Percentiles rank a stretch among this genome's conserved stretches.
phyloP scores from a whole-genome alignment of 2,888 invertebrate genomes.

The Plusia festucae region DNA sequence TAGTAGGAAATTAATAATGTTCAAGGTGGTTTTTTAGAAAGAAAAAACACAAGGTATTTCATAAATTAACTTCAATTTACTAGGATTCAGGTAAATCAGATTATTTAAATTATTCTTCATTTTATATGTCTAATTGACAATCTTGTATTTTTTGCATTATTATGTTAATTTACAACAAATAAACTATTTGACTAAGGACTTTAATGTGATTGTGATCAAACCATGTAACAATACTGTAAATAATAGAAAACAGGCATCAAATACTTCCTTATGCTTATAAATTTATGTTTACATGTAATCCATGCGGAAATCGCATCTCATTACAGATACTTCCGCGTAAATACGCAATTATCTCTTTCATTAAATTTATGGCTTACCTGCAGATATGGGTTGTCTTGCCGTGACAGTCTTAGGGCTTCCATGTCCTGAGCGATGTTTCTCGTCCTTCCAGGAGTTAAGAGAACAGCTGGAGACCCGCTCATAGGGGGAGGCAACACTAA shows the following conservation, averaged over 20 bases:
- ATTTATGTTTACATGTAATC: conserved; percentile 34
- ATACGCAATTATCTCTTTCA: conserved; percentile 22
- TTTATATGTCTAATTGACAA: too few species aligned
- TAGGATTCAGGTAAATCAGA: too few species aligned
- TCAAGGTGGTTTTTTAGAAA: too few species aligned
- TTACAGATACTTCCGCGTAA: conserved; percentile 40
- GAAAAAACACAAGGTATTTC: too few species aligned
- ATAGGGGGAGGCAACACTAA: conserved; percentile 77
- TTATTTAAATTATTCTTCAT: too few species aligned
- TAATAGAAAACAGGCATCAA: conserved; percentile 21
- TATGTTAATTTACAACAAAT: background rate
- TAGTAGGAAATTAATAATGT: too few species aligned
- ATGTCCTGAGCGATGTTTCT: conserved; percentile 95
- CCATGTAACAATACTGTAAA: conserved; percentile 3
- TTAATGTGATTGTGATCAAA: conserved; percentile 5
- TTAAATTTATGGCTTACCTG: conserved; percentile 86
- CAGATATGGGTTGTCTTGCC: conserved; percentile 95
- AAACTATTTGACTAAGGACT: background rate
- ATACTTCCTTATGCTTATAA: conserved; percentile 36
- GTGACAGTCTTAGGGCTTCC: conserved; percentile 94
- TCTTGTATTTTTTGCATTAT: background rate
- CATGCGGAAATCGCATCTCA: conserved; percentile 46
- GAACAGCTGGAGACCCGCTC: conserved; percentile 88
- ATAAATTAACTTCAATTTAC: too few species aligned
- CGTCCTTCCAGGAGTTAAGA: conserved; percentile 92